A percentile compares a stretch with the other conserved stretches of the same genome.
Conservation (phyloP, 2,888 invertebrate species). For the Polyommatus icarus region DNA sequence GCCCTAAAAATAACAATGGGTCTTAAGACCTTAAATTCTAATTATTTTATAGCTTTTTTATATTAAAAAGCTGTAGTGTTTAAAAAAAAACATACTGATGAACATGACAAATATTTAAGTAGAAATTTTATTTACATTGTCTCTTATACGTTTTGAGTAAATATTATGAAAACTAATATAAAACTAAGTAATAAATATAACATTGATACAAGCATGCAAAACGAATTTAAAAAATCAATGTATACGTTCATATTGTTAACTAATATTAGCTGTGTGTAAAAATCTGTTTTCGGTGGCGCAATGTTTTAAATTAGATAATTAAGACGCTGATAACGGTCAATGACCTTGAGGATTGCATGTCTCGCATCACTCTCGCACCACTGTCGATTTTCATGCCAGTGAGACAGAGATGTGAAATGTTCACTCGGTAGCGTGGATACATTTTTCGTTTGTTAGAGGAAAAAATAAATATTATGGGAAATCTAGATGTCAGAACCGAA, state of each 20-base stretch:
- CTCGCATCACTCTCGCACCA: no score
- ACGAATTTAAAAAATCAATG: neutral
- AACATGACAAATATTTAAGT: slow-evolving; percentile 6
- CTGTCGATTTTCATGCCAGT: no score
- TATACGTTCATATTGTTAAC: neutral
- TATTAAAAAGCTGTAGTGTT: neutral
- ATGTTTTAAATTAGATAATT: neutral
- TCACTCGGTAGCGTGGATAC: no score
- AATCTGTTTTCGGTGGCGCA: slow-evolving; percentile 1
- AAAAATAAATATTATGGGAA: no score
- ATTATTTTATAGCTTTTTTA: neutral
- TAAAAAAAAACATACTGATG: neutral
- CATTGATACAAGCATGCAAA: neutral
- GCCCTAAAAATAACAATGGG: neutral
- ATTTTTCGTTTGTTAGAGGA: no score
- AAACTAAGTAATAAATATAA: neutral
- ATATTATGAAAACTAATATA: neutral
- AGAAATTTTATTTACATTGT: neutral
- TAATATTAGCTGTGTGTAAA: neutral
- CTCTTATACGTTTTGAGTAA: slow-evolving; percentile 5
- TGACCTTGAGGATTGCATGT: no score
- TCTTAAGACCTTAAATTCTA: neutral
- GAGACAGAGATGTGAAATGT: no score
- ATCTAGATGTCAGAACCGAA: no score
- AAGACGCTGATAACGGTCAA: neutral